phyloP scores from a whole-genome alignment of 2,888 invertebrate species.

The Pseudanteris insignis region DNA sequence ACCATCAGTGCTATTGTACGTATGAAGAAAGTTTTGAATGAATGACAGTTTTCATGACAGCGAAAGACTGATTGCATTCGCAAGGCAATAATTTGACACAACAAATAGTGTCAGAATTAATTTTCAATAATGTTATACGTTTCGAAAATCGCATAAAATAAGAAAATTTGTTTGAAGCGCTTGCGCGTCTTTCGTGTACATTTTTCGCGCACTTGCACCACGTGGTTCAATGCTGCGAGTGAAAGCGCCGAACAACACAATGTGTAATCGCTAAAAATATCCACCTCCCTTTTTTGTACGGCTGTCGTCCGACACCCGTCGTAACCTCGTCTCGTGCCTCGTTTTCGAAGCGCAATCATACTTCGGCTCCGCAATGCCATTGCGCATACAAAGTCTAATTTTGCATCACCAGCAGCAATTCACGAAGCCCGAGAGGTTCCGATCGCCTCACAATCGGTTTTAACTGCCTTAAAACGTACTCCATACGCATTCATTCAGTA shows the following conservation, averaged over 20 bases:
- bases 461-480: neutral
- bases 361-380: conserved; percentile 40
- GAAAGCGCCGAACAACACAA: conserved; percentile 60
- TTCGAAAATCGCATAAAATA: too few species aligned
- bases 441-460: conserved; percentile 13
- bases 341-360: conserved; percentile 42
- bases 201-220: conserved; percentile 9
- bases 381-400: conserved; percentile 42
- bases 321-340: conserved; percentile 37
- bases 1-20: too few species aligned
- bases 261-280: conserved; percentile 66
- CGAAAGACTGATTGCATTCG: too few species aligned
- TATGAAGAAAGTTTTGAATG: too few species aligned
- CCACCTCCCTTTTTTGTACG: conserved; percentile 53
- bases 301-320: conserved; percentile 45
- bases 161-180: too few species aligned
- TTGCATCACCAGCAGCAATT: conserved; percentile 35
- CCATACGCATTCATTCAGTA: too few species aligned
- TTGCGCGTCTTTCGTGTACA: too few species aligned
- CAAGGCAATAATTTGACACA: too few species aligned
- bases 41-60: too few species aligned
- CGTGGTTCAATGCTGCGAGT: conserved; percentile 57
- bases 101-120: too few species aligned
- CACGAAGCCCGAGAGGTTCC: conserved; percentile 17
- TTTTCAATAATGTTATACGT: too few species aligned